phyloP scores from a whole-genome alignment of 2,888 invertebrate species.

The Dione vanillae region DNA sequence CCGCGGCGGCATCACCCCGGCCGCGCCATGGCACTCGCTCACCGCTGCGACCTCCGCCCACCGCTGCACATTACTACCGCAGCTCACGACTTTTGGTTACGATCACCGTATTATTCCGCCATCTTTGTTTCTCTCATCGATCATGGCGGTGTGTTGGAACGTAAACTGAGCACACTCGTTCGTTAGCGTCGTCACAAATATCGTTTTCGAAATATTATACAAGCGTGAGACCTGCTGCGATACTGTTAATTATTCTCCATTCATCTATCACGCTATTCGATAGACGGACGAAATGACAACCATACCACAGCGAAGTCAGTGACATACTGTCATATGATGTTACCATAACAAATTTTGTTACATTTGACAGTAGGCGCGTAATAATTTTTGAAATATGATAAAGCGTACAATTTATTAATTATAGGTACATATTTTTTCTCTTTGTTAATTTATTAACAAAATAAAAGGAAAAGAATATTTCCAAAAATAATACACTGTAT shows the following conservation, averaged over 20 bases:
- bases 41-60: slow-evolving; percentile 76
- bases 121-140: slow-evolving; percentile 85
- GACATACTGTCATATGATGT: slow-evolving; percentile 76
- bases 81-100: slow-evolving; percentile 71
- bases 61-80: slow-evolving; percentile 79
- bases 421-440: neutral
- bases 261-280: slow-evolving; percentile 77
- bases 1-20: slow-evolving; percentile 84
- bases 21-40: slow-evolving; percentile 75
- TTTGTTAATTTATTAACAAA: too few species aligned
- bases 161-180: slow-evolving; percentile 59
- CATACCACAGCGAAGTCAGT: slow-evolving; percentile 81
- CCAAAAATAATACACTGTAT: neutral
- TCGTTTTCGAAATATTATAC: slow-evolving; percentile 57
- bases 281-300: slow-evolving; percentile 81
- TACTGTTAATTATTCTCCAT: slow-evolving; percentile 78
- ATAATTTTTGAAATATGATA: slow-evolving; percentile 20
- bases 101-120: slow-evolving; percentile 84
- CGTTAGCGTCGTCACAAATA: slow-evolving; percentile 58
- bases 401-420: neutral
- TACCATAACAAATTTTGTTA: slow-evolving; percentile 44
- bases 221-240: slow-evolving; percentile 66
- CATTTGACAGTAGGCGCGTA: neutral
- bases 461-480: neutral
- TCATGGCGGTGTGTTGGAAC: slow-evolving; percentile 76